Conservation (phyloP, 2,113 vertebrate genomes). For the Antechinus flavipes region DNA sequence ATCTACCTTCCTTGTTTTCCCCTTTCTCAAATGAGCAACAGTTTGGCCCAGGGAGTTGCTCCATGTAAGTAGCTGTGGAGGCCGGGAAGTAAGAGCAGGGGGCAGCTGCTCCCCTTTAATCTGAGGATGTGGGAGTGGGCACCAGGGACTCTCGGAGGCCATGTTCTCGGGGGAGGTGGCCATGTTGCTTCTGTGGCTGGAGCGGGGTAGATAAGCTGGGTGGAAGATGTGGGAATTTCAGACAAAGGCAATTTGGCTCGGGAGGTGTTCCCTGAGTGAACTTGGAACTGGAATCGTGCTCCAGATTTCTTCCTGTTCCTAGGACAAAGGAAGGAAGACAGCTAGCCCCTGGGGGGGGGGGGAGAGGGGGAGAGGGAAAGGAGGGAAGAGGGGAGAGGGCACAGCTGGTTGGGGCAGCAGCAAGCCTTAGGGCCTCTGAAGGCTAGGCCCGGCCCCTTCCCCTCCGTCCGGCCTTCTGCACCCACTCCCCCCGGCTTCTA, state of each 20-base stretch:
- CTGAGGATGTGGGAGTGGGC: background rate
- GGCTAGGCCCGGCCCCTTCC: background rate
- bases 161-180: background rate
- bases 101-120: too few relatives aligned
- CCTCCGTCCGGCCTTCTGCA: background rate
- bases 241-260: background rate
- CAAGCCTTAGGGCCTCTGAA: background rate
- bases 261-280: background rate
- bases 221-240: background rate
- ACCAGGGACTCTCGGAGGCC: background rate
- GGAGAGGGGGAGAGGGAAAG: background rate
- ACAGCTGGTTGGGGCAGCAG: background rate
- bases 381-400: background rate
- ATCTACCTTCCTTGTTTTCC: background rate
- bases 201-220: background rate
- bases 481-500: background rate
- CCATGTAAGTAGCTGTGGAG: background rate
- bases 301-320: background rate
- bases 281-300: background rate
- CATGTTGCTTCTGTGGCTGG: background rate
- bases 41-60: too few relatives aligned
- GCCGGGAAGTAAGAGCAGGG: background rate
- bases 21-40: background rate
- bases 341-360: background rate
- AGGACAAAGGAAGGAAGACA: background rate